Percentiles rank a stretch among this genome's conserved stretches.
These are phyloP conservation scores for Vandiemenella viatica DNA, from an alignment of 2,888 invertebrate species.

Conservation along the genomic window DNA sequence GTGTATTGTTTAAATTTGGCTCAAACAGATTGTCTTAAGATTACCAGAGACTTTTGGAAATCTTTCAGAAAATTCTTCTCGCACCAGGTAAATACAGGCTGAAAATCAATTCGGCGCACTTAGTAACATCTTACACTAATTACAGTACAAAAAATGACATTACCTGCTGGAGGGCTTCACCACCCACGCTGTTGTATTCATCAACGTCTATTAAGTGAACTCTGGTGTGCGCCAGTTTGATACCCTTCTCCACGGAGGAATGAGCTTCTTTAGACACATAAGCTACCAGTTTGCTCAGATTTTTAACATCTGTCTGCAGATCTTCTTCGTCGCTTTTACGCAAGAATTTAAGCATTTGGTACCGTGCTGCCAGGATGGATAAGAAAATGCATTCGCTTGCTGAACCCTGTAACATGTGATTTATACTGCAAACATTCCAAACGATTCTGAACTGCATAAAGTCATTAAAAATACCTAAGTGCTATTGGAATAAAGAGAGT, in stretches of 20 bases:
- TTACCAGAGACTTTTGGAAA: no score
- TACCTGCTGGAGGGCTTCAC: slow-evolving; percentile 39
- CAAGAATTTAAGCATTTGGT: slow-evolving; percentile 48
- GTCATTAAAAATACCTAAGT: no score
- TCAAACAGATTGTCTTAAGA: no score
- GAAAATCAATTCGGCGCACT: no score
- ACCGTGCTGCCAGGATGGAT: slow-evolving; percentile 58
- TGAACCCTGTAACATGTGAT: slow-evolving; percentile 45
- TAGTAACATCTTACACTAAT: no score
- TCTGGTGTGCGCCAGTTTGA: slow-evolving; percentile 58
- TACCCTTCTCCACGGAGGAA: slow-evolving; percentile 62
- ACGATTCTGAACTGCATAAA: no score
- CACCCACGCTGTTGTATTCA: slow-evolving; percentile 46
- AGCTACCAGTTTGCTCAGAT: slow-evolving; percentile 59
- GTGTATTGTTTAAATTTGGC: no score
- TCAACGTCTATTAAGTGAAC: slow-evolving; percentile 56
- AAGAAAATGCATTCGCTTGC: slow-evolving; percentile 72
- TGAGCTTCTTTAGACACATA: slow-evolving; percentile 58
- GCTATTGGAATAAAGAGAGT: no score
- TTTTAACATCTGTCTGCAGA: slow-evolving; percentile 32
- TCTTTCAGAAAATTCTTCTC: no score
- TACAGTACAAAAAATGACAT: background rate
- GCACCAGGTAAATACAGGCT: no score
- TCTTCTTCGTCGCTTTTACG: slow-evolving; percentile 34
- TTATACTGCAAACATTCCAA: no score